phyloP scores from a whole-genome alignment of 2,797 vertebrate genomes.

The Semaprochilodus insignis region DNA sequence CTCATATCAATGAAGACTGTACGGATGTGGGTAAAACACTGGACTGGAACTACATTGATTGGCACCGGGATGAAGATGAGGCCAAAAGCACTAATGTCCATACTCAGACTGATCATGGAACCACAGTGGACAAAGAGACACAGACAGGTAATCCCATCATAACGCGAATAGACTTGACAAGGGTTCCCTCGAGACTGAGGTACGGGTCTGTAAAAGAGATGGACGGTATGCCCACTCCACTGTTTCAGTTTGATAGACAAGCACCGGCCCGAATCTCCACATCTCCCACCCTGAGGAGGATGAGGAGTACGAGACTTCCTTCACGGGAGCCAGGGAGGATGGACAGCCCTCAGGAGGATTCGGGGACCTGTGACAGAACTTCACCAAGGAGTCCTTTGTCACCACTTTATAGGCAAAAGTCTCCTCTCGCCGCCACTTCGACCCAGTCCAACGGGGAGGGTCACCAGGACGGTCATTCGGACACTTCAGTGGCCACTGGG shows the following conservation, averaged over 20 bases:
- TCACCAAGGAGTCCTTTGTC: slow-evolving; percentile 59
- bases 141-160: slow-evolving; percentile 78
- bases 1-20: slow-evolving; percentile 70
- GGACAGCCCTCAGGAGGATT: slow-evolving; percentile 70
- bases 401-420: slow-evolving; percentile 63
- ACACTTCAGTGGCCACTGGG: slow-evolving; percentile 56
- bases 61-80: slow-evolving; percentile 68
- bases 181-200: slow-evolving; percentile 72
- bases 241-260: slow-evolving; percentile 85
- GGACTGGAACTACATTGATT: slow-evolving; percentile 78
- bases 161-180: slow-evolving; percentile 75
- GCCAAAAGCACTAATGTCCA: slow-evolving; percentile 62
- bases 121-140: slow-evolving; percentile 69
- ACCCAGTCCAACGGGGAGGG: slow-evolving; percentile 62
- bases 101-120: slow-evolving; percentile 73
- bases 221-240: slow-evolving; percentile 50
- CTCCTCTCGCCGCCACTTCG: slow-evolving; percentile 70
- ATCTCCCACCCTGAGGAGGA: slow-evolving; percentile 87
- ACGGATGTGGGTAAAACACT: slow-evolving; percentile 70
- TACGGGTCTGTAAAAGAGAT: slow-evolving; percentile 66
- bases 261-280: slow-evolving; percentile 87
- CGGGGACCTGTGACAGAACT: background rate
- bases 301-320: slow-evolving; percentile 78
- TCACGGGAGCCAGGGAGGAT: slow-evolving; percentile 61
- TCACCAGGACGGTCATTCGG: slow-evolving; percentile 43